These are phyloP conservation scores for Aphidius colemani DNA, from an alignment of 2,888 invertebrate species.

Conservation along the genomic window DNA sequence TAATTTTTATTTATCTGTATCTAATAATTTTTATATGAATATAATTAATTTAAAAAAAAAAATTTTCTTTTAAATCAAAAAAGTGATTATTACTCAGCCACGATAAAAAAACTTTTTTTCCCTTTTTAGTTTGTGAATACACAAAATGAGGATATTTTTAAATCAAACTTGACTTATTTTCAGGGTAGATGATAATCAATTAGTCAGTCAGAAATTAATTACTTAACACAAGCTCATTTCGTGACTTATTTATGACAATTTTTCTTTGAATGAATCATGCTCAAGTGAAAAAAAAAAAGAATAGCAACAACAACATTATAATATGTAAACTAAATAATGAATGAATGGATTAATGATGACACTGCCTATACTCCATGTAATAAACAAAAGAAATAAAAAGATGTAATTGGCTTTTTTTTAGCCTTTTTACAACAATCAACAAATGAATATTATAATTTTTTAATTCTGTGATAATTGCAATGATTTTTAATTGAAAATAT, in stretches of 20 bases:
- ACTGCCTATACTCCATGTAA: conserved; percentile 46
- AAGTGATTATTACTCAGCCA: too few relatives aligned
- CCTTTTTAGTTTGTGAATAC: too few relatives aligned
- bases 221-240: conserved; percentile 1
- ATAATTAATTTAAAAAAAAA: too few relatives aligned
- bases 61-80: too few relatives aligned
- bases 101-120: too few relatives aligned
- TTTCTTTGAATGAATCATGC: conserved; percentile 23
- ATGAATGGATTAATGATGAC: conserved; percentile 34
- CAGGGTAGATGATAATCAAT: too few relatives aligned
- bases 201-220: not conserved
- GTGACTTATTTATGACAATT: not conserved
- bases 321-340: conserved; percentile 26
- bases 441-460: conserved; percentile 25
- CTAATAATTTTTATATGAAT: too few relatives aligned
- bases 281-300: conserved; percentile 31
- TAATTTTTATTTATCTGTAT: conserved; percentile 25
- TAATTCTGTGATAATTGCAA: conserved; percentile 26
- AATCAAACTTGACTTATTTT: too few relatives aligned
- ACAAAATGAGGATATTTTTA: too few relatives aligned
- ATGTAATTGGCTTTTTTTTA: conserved; percentile 33
- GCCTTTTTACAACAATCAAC: conserved; percentile 27
- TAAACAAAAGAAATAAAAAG: conserved; percentile 31
- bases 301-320: conserved; percentile 16
- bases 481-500: not conserved